These are phyloP conservation scores for Saimiri boliviensis DNA, from an alignment of 2,113 vertebrate genomes.

Conservation along the genomic window DNA sequence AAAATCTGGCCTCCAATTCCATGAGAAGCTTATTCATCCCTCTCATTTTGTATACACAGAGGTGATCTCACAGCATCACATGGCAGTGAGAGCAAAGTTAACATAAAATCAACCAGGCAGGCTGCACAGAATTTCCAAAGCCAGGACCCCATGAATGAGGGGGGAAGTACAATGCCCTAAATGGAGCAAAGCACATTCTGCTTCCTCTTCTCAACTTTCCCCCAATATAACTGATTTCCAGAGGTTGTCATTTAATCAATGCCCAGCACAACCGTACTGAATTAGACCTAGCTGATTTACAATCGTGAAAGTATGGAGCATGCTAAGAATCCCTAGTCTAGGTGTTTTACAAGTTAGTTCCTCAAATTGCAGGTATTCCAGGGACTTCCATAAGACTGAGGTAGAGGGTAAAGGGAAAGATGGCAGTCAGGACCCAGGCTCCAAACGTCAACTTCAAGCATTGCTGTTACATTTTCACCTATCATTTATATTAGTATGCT, in stretches of 20 bases:
- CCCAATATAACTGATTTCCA: neutral
- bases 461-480: neutral
- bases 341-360: neutral
- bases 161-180: too few species aligned
- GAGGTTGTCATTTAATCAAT: neutral
- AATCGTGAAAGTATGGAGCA: neutral
- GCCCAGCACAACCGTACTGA: neutral
- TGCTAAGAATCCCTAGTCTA: neutral
- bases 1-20: neutral
- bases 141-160: neutral
- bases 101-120: neutral
- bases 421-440: neutral
- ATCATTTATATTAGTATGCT: neutral
- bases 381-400: neutral
- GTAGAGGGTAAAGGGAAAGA: neutral
- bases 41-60: constrained; percentile 2
- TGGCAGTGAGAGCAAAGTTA: neutral
- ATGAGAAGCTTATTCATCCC: neutral
- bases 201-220: neutral
- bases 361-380: neutral
- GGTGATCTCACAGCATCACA: neutral
- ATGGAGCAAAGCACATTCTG: too few species aligned
- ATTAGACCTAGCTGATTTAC: neutral
- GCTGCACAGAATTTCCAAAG: neutral
- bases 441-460: neutral